These are phyloP conservation scores for Pseudobourletiella spinata DNA, from an alignment of 1,140 invertebrate species.

Conservation along the genomic window DNA sequence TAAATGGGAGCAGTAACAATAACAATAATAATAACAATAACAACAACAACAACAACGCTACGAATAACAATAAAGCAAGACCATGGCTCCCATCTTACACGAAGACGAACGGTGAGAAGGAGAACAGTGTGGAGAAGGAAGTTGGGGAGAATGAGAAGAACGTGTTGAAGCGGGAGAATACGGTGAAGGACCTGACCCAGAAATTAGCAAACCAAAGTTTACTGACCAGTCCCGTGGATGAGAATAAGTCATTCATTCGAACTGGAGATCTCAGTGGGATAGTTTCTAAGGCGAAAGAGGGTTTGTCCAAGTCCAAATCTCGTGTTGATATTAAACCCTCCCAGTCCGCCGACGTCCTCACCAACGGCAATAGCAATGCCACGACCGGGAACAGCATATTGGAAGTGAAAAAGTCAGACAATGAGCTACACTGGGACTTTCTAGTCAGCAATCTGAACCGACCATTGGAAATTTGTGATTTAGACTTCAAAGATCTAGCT, in stretches of 20 bases:
- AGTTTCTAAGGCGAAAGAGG: slow-evolving; percentile 88
- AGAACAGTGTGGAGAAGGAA: slow-evolving; percentile 18
- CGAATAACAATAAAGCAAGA: slow-evolving; percentile 48
- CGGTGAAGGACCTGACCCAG: slow-evolving; percentile 76
- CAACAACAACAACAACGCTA: slow-evolving; percentile 48
- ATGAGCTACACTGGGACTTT: slow-evolving; percentile 86
- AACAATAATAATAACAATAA: slow-evolving; percentile 52
- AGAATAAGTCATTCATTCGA: slow-evolving; percentile 50
- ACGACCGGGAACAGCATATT: slow-evolving; percentile 46
- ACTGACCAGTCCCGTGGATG: slow-evolving; percentile 51
- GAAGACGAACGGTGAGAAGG: slow-evolving; percentile 26
- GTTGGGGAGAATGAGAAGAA: slow-evolving; percentile 28
- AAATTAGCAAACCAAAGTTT: slow-evolving; percentile 62
- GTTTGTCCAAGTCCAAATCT: slow-evolving; percentile 69
- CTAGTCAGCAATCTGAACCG: slow-evolving; percentile 68
- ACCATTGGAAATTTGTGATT: slow-evolving; percentile 73
- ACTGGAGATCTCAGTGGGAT: slow-evolving; percentile 53
- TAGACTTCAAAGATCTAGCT: slow-evolving; percentile 42
- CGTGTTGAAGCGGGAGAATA: slow-evolving; percentile 59
- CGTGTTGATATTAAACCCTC: slow-evolving; percentile 52
- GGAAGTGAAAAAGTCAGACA: slow-evolving; percentile 82
- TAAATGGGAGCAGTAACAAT: slow-evolving; percentile 42
- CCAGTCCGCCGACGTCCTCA: slow-evolving; percentile 34
- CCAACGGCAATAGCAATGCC: slow-evolving; percentile 5
- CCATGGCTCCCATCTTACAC: slow-evolving; percentile 51